Evolutionary conservation across 1,140 invertebrate species (phyloP).

Genomic region (Drosophila watanabei): DNA sequence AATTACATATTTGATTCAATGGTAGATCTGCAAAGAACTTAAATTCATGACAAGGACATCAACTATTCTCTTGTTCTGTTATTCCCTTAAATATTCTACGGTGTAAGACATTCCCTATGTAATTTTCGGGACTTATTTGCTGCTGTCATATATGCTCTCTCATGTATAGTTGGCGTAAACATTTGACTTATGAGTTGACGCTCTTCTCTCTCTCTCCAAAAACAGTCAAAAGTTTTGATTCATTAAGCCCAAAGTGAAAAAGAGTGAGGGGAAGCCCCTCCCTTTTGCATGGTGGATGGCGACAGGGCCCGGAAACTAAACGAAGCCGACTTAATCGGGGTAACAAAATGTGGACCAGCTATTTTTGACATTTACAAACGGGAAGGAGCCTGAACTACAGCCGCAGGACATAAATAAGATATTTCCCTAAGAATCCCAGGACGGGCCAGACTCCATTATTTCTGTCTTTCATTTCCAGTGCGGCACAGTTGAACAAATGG

Average conservation of each 20-base stretch:
- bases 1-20: too few species aligned
- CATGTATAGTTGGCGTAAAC: conserved; percentile 57
- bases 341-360: conserved; percentile 68
- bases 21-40: too few species aligned
- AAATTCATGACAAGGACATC: not conserved
- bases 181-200: conserved; percentile 76
- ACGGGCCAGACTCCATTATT: conserved; percentile 64
- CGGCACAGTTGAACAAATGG: conserved; percentile 57
- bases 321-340: conserved; percentile 44
- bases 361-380: conserved; percentile 75
- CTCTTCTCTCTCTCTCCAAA: conserved; percentile 24
- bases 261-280: not conserved
- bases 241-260: conserved; percentile 35
- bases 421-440: conserved; percentile 72
- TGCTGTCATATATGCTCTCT: conserved; percentile 1
- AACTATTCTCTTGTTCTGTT: not conserved
- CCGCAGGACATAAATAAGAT: conserved; percentile 82
- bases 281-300: not conserved
- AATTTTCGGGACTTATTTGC: conserved; percentile 25
- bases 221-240: conserved; percentile 57
- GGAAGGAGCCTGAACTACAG: conserved; percentile 67
- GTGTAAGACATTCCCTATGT: not conserved
- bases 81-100: not conserved
- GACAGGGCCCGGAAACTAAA: conserved; percentile 25
- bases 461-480: conserved; percentile 45